phyloP scores from a whole-genome alignment of 1,140 invertebrate species.

The Cydia splendana region DNA sequence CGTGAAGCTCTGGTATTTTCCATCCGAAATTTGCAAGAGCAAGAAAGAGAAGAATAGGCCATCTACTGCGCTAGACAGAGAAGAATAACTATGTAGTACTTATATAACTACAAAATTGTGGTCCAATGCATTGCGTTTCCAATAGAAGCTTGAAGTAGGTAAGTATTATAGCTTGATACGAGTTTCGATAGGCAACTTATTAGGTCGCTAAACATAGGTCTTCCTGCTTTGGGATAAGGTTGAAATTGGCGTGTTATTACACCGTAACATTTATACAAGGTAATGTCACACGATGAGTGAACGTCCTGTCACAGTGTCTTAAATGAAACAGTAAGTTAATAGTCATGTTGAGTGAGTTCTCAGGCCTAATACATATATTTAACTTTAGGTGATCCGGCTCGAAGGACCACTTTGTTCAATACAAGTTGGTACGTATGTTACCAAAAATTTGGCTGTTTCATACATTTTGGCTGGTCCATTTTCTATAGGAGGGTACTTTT shows the following conservation, averaged over 20 bases:
- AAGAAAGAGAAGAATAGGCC: too few species aligned
- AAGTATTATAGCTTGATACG: slow-evolving; percentile 10
- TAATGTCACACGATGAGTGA: slow-evolving; percentile 69
- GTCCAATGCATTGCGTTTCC: neutral
- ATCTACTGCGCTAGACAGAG: neutral
- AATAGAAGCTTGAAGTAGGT: neutral
- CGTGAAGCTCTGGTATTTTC: too few species aligned
- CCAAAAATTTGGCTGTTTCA: too few species aligned
- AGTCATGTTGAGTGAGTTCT: too few species aligned
- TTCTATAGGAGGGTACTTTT: too few species aligned
- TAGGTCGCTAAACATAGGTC: neutral
- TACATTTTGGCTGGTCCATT: too few species aligned
- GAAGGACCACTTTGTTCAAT: too few species aligned
- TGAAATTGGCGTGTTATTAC: neutral
- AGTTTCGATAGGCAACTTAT: slow-evolving; percentile 5
- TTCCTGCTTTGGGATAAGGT: neutral
- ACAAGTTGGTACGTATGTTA: too few species aligned
- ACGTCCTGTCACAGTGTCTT: slow-evolving; percentile 45
- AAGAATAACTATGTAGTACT: neutral
- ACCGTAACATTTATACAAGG: slow-evolving; percentile 46
- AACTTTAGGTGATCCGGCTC: too few species aligned
- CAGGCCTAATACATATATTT: too few species aligned
- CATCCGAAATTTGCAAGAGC: too few species aligned
- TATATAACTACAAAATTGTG: neutral
- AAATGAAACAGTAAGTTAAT: neutral